phyloP scores from a whole-genome alignment of 2,888 invertebrate genomes.

The Rhynchonema sp. region DNA sequence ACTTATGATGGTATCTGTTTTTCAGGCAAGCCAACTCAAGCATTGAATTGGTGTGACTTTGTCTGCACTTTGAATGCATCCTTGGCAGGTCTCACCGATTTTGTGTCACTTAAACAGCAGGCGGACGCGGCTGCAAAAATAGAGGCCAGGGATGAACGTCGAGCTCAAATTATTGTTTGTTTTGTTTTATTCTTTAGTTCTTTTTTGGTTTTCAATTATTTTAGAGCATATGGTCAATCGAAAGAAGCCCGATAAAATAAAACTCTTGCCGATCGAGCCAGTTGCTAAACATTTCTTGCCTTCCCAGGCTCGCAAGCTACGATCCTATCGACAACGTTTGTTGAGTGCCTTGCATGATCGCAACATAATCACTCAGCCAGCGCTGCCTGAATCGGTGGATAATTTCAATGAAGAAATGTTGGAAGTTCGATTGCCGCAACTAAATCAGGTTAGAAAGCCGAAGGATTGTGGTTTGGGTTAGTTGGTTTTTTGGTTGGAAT shows the following conservation, averaged over 20 bases:
- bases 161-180: constrained; percentile 4
- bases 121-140: constrained; percentile 4
- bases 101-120: not conserved
- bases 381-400: constrained; percentile 8
- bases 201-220: too few relatives aligned
- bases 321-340: not conserved
- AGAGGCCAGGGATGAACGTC: constrained; percentile 10
- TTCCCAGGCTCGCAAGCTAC: not conserved
- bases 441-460: constrained; percentile 10
- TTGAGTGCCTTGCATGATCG: not conserved
- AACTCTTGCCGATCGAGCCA: not conserved
- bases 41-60: too few relatives aligned
- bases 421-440: constrained; percentile 13
- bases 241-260: too few relatives aligned
- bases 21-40: too few relatives aligned
- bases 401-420: constrained; percentile 15
- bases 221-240: too few relatives aligned
- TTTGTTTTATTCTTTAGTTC: not conserved
- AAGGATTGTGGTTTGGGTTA: too few relatives aligned
- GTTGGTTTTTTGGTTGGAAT: too few relatives aligned
- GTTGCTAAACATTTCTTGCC: not conserved
- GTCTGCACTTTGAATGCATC: too few relatives aligned
- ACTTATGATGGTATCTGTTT: too few relatives aligned
- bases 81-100: too few relatives aligned
- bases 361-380: not conserved